Evolutionary conservation across 1,140 invertebrate species (phyloP).

Genomic region (Platorchestia sp.): DNA sequence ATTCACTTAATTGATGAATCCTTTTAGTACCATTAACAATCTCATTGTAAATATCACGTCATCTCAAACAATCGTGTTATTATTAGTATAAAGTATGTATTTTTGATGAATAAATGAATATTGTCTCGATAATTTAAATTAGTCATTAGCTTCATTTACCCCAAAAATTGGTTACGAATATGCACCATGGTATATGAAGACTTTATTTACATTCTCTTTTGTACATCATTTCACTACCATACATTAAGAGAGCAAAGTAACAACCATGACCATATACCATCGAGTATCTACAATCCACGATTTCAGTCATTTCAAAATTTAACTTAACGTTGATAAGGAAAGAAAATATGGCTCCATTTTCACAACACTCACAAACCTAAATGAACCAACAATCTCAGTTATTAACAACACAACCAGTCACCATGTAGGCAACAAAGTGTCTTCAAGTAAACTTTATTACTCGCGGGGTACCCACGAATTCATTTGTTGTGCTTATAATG

Average conservation of each 20-base stretch:
- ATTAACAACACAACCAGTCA: too few species aligned
- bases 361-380: background rate
- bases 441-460: background rate
- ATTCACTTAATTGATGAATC: background rate
- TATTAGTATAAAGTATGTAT: slow-evolving; percentile 49
- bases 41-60: slow-evolving; percentile 44
- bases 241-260: slow-evolving; percentile 31
- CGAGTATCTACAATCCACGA: background rate
- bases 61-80: slow-evolving; percentile 45
- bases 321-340: slow-evolving; percentile 8
- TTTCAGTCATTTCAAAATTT: background rate
- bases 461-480: background rate
- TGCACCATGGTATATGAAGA: background rate
- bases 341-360: background rate
- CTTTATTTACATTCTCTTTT: slow-evolving; percentile 47
- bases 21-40: background rate
- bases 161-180: background rate
- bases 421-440: background rate
- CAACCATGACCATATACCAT: slow-evolving; percentile 15
- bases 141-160: background rate
- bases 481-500: background rate
- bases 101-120: slow-evolving; percentile 44
- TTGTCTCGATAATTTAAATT: background rate
- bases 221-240: slow-evolving; percentile 6
- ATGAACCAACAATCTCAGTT: slow-evolving; percentile 16